phyloP scores from a whole-genome alignment of 2,888 invertebrate genomes.

The Ochlodes sylvanus region DNA sequence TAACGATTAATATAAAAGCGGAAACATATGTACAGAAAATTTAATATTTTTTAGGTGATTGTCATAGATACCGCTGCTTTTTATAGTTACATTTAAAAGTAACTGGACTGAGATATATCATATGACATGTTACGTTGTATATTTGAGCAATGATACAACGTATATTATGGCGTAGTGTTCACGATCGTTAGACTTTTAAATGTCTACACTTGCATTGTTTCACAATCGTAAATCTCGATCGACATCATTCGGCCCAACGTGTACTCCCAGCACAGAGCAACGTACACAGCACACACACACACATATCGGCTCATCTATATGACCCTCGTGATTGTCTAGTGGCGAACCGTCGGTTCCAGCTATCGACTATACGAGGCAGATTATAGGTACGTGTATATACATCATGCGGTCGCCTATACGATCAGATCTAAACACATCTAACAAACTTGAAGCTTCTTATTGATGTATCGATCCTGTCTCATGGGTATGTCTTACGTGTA shows the following conservation, averaged over 20 bases:
- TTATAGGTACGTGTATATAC: constrained; percentile 61
- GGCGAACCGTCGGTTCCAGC: constrained; percentile 53
- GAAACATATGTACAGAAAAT: too few species aligned
- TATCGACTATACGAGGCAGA: constrained; percentile 66
- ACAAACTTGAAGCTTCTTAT: constrained; percentile 62
- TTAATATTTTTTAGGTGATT: too few species aligned
- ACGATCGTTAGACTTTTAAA: too few species aligned
- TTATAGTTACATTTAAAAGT: too few species aligned
- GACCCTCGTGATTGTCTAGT: constrained; percentile 49
- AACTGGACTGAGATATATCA: too few species aligned
- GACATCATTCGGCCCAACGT: constrained; percentile 16
- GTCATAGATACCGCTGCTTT: too few species aligned
- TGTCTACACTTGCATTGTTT: too few species aligned
- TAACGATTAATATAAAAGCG: neutral
- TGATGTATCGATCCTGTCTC: constrained; percentile 35
- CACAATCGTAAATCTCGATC: too few species aligned
- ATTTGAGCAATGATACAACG: too few species aligned
- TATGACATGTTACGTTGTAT: too few species aligned
- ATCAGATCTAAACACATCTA: constrained; percentile 57
- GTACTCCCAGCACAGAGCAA: constrained; percentile 2
- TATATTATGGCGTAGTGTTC: too few species aligned
- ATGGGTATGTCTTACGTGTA: constrained; percentile 20
- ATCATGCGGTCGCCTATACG: constrained; percentile 70
- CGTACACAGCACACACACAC: constrained; percentile 56
- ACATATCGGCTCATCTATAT: constrained; percentile 57